Base-by-base conservation (phyloP, 2,113 vertebrate species). In the Zingel zingel region DNA sequence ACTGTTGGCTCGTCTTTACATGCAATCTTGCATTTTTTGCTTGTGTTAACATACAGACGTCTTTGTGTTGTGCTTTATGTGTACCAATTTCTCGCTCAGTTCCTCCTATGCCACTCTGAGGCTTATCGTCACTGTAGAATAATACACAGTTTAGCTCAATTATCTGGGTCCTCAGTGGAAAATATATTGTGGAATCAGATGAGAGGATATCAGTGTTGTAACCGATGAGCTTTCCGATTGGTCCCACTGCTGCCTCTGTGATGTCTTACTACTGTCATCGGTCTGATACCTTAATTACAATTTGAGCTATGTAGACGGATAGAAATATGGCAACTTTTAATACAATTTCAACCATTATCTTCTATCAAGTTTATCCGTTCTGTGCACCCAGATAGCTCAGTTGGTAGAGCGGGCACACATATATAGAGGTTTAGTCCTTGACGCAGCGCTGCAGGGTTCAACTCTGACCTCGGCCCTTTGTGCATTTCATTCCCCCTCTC, bases 11-110 rank as follows among this genome's bases (percentile, higher is more conserved):
- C 67, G 56, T 84, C 61, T 74, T 63, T 77, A 72, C 53, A 82
- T 63, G 56, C 39, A 56, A 68, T 67, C 79, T 82, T 69, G 51
- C 19, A 5, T 83, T 71, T 67, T 47, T 87, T 27, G 66, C n/a
- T 69, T 36, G 50, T 73, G 73, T 84, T 64, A 82, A 88, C 71
- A 82, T 78, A 78, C 63, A 89, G 65, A 70, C 71, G 50, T 79
- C 54, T 53, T 70, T 83, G 77, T 77, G 66, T 56, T 82, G 19
- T 47, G 53, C 59, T 51, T 36, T 30, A 16, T 56, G 63, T 13
- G 59, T 48, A 66, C 51, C 71, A 81, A 56, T 53, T 58, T 61
- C 58, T 71, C 12, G 11, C 43, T 64, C 54, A 39, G 73, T 73
- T 51, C 19, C 62, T 71, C 59, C n/a, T 39, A 16, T 30, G 30